Percentiles rank a stretch among this genome's conserved stretches.
Conservation (phyloP, 2,888 invertebrate genomes). For the Lycia hirtaria region DNA sequence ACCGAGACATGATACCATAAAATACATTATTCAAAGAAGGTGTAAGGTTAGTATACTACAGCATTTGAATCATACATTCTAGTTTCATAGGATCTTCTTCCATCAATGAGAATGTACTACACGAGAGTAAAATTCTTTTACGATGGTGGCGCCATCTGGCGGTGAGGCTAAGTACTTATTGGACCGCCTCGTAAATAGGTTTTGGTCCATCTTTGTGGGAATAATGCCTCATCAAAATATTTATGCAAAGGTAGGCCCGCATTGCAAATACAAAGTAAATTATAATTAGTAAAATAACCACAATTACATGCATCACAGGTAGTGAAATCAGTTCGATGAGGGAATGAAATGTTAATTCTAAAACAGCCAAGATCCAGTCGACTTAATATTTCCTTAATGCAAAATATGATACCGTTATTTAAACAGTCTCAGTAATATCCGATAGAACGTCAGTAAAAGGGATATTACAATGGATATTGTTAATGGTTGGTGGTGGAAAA, state of each 20-base stretch:
- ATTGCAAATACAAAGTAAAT: conserved; percentile 5
- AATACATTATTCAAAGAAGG: too few species aligned
- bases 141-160: too few species aligned
- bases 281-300: conserved; percentile 9
- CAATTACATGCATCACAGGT: conserved; percentile 6
- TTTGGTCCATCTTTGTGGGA: conserved; percentile 1
- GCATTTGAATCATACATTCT: too few species aligned
- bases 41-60: too few species aligned
- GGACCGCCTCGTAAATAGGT: not conserved
- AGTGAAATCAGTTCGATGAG: conserved; percentile 2
- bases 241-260: not conserved
- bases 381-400: conserved; percentile 7
- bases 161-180: not conserved
- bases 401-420: not conserved
- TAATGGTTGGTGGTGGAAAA: conserved; percentile 4
- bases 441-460: not conserved
- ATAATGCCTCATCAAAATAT: not conserved
- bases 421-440: not conserved
- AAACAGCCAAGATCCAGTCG: conserved; percentile 8
- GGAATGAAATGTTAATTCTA: not conserved
- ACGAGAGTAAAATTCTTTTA: too few species aligned
- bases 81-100: too few species aligned
- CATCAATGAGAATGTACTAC: too few species aligned
- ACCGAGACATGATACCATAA: too few species aligned
- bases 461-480: not conserved